Evolutionary conservation across 1,140 invertebrate genomes (phyloP), one percentile per base, ranked within the genome.

Genomic region (Carcinoscorpius rotundicauda): DNA sequence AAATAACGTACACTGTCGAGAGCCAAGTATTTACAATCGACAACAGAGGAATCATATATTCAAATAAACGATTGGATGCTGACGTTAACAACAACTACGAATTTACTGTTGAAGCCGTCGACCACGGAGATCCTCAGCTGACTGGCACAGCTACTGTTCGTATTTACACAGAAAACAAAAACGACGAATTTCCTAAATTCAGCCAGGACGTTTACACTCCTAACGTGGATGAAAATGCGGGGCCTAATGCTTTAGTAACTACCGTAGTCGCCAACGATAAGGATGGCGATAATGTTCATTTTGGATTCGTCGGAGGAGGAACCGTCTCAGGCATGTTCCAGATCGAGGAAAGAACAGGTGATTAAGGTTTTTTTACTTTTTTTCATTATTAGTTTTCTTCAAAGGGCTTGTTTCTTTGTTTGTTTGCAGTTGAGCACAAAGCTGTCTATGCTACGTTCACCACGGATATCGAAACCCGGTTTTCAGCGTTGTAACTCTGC

Each of bases 1-100:
- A 95, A 77, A 93, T 96, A 62, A 89, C 91, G 73, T 96, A 96
- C 79, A 79, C 89, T 49, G 89, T 96, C 3, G 90, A 87, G 66
- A 91, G 95, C 74, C 89, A 93, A 76, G 91, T 94, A 76, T 96
- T 96, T 73, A 89, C 86, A 64, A 91, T 97, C 4, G 91, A 95
- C 75, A 84, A 88, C 2, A 90, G 85, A 72, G 93, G 93, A 50
- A 87, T 93, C 10, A 93, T 97, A 62, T 88, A 88, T 50, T 94
- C 94, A 74, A 91, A 92, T 73, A 93, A 92, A 71, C 89, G 93
- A 75, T 80, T 96, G 10, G 93, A 96, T 76, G 93, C 92, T 49
- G 93, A 96, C 72, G 92, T 94, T 71, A 95, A 95, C 71, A 95
- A 95, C 75, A 91, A 91, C n/a, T 95, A 96, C 74, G 91, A 94